Base-by-base conservation (phyloP, 2,113 vertebrate genomes). In the Strigops habroptila region DNA sequence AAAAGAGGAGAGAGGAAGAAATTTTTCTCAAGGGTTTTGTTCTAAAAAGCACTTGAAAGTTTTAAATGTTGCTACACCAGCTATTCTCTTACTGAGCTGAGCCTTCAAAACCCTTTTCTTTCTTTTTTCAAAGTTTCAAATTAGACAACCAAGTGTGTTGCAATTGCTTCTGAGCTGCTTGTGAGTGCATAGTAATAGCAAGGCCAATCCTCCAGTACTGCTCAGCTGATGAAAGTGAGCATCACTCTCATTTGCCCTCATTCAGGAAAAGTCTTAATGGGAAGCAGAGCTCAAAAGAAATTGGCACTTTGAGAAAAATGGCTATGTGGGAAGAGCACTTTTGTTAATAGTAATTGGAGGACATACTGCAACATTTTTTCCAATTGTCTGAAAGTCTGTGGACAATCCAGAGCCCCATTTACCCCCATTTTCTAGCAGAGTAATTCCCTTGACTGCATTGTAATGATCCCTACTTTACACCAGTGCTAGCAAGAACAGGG, bases 191-290 rank as follows among this genome's bases (percentile, higher is more conserved):
- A 92, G 86, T 78, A 96, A 95, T 84, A 96, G 83, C 77, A 96
- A 93, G 82, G 74, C 90, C 73, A 55, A 88, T 55, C 37, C 92
- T 93, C 68, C 30, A 84, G 8, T 64, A 62, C 48, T 37, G 77
- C 83, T 68, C 10, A 6, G 60, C 73, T 96, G 95, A 97, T 97
- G 96, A 84, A 95, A 92, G 90, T 79, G 93, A 92, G 88, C 95
- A 96, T 95, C 93, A 89, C 41, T 84, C 88, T 95, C 93, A 94
- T 97, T 96, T 97, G 80, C 92, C 90, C 95, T 93, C 91, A 94
- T 96, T 96, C 95, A 95, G 84, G 52, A 65, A 67, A 91, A 95
- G 77, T 93, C 90, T 94, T 95, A 97, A 94, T 92, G 96, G 92
- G 80, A 94, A 95, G 90, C 24, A 31, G 57, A 97, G 76, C 80